Evolutionary conservation across 1,140 invertebrate genomes (phyloP), one percentile per base, ranked within the genome.

Genomic region (Leptinotarsa defecta): DNA sequence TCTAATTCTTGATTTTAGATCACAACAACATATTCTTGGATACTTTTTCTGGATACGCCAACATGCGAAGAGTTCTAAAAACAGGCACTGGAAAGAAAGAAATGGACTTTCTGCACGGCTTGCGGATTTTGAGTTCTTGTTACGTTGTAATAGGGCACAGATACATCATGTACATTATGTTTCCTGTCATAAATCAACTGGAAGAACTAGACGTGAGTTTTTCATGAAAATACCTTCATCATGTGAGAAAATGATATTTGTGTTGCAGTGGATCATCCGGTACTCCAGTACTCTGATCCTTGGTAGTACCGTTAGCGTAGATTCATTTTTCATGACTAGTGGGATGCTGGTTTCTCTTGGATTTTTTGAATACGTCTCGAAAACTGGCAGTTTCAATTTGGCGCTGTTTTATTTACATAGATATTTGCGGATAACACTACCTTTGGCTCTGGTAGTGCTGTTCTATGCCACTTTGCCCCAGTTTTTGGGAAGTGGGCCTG

Each of bases 341-440:
- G 90, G 89, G 19, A 79, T 89, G 5, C 81, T 91, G 3, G 83
- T 88, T 3, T 79, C 84, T 4, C 87, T 89, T 52, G 76, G 88
- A 1, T 83, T 86, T 22, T 79, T 89, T 5, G 86, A 86, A 52
- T 83, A 87, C 69, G 80, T 87, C 15, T 64, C 74, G 15, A 79
- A 78, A 76, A 63, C 48, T 20, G 73, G 75, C 2, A 67, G 43
- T 15, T 76, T 79, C 15, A 79, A 81, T 68, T 78, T 78, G 80
- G 65, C 75, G 48, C 65, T 80, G 70, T 81, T 81, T 74, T 81
- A 81, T 73, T 69, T 81, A 49, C 76, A 81, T 57, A 74, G 80
- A 4, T 81, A 80, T 71, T 34, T 81, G 48, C 64, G 80, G 48
- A 79, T 81, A n/a, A 81, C 79, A 24, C 76, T 76, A 8, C 77